A percentile compares a stretch with the other conserved stretches of the same genome.
Conservation (phyloP, 2,113 vertebrate genomes). For the Delphinus delphis region DNA sequence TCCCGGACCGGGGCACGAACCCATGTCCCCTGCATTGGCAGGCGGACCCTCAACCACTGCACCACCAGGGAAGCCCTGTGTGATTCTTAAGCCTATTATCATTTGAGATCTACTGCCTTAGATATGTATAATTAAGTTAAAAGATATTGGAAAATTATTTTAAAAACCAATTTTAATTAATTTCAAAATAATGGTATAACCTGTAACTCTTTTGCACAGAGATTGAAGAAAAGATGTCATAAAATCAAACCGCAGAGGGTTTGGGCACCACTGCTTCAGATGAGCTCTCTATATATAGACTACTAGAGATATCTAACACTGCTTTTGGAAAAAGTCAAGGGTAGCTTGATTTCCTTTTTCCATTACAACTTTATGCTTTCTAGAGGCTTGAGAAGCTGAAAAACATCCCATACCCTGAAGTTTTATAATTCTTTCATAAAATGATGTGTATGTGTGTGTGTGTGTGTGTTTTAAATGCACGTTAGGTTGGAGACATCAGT, state of each 20-base stretch:
- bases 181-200: constrained; percentile 13
- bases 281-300: constrained; percentile 28
- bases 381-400: constrained; percentile 57
- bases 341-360: constrained; percentile 59
- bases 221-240: neutral
- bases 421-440: constrained; percentile 57
- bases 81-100: neutral
- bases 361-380: constrained; percentile 36
- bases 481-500: neutral
- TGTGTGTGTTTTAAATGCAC: neutral
- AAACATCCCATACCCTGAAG: constrained; percentile 47
- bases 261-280: neutral
- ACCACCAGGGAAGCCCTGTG: no score
- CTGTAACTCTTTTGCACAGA: neutral
- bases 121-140: constrained; percentile 29
- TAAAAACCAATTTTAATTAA: neutral
- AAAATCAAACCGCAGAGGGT: neutral
- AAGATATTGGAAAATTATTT: neutral
- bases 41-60: no score
- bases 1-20: no score
- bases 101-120: neutral
- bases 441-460: neutral
- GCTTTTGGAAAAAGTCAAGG: constrained; percentile 35
- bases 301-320: neutral
- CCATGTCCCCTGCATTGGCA: no score